phyloP scores from a whole-genome alignment of 2,888 invertebrate species.

The Pheosia gnoma region DNA sequence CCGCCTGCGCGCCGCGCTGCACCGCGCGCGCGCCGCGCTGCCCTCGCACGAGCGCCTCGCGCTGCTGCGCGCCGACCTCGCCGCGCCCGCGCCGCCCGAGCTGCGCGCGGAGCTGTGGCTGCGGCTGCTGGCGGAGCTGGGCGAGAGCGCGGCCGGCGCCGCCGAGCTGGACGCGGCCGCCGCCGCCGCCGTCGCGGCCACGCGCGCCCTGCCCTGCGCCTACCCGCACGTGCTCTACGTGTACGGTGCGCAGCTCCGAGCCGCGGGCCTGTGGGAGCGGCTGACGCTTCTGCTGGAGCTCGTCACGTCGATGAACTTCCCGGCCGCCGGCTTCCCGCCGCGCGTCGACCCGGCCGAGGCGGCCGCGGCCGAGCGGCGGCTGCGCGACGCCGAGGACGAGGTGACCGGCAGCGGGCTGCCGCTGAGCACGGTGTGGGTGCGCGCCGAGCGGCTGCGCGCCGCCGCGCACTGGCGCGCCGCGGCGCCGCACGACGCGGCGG shows the following conservation, averaged over 20 bases:
- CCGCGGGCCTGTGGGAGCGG: constrained; percentile 89
- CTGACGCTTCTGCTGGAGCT: constrained; percentile 89
- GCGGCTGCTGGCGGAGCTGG: constrained; percentile 43
- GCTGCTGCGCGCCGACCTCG: constrained; percentile 29
- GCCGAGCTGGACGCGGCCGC: constrained; percentile 25
- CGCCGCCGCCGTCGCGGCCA: constrained; percentile 37
- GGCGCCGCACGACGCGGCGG: constrained; percentile 89
- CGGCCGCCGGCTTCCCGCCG: constrained; percentile 53
- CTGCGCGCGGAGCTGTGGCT: constrained; percentile 48
- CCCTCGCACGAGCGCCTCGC: constrained; percentile 16
- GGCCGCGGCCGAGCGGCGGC: constrained; percentile 68
- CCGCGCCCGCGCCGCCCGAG: constrained; percentile 24
- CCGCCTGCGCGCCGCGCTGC: constrained; percentile 33
- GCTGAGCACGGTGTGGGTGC: constrained; percentile 88
- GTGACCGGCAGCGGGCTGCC: constrained; percentile 74
- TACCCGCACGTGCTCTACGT: constrained; percentile 58
- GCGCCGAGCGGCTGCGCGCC: constrained; percentile 44
- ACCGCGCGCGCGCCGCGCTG: constrained; percentile 39
- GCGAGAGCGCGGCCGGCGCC: constrained; percentile 35
- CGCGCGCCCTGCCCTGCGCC: constrained; percentile 38
- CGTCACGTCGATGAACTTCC: constrained; percentile 87
- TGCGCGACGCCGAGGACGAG: constrained; percentile 3
- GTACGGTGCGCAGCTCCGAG: constrained; percentile 76
- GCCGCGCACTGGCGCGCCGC: constrained; percentile 81
- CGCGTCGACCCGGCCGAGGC: constrained; percentile 16